Evolutionary conservation across 2,113 vertebrate genomes (phyloP).

Genomic region (Oreocharis arfaki): DNA sequence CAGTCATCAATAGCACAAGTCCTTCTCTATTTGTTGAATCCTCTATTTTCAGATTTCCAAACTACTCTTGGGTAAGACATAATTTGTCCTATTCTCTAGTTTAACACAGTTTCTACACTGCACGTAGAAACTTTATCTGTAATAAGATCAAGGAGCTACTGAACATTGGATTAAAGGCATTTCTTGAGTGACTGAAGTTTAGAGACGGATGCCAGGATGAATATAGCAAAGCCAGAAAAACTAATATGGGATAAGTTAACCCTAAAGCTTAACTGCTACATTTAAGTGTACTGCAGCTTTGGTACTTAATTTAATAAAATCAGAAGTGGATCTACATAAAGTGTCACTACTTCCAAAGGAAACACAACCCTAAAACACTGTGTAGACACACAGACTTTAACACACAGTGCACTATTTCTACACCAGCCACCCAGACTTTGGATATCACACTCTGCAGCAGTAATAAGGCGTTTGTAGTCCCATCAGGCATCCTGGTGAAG

Average conservation of each 20-base stretch:
- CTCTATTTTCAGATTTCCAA: not conserved
- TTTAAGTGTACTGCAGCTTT: not conserved
- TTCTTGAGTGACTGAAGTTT: not conserved
- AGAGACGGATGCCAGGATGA: not conserved
- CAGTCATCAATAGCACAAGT: not conserved
- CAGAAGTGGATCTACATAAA: not conserved
- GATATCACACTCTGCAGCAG: not conserved
- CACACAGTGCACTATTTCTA: not conserved
- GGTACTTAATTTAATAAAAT: not conserved
- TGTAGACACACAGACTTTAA: not conserved
- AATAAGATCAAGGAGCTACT: not conserved
- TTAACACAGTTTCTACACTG: not conserved
- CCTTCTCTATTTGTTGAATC: not conserved
- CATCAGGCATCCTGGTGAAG: not conserved
- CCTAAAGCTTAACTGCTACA: not conserved
- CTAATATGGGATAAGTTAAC: not conserved
- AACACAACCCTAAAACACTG: not conserved
- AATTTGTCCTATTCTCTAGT: not conserved
- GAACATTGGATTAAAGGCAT: not conserved
- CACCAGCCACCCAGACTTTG: not conserved
- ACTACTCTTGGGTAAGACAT: not conserved
- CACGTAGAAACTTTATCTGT: not conserved
- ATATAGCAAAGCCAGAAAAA: not conserved
- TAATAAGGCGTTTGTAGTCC: not conserved
- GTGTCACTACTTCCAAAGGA: not conserved